Conservation (phyloP, 92 coral and sea anemone species). For the Chrysogorgia sp. region DNA sequence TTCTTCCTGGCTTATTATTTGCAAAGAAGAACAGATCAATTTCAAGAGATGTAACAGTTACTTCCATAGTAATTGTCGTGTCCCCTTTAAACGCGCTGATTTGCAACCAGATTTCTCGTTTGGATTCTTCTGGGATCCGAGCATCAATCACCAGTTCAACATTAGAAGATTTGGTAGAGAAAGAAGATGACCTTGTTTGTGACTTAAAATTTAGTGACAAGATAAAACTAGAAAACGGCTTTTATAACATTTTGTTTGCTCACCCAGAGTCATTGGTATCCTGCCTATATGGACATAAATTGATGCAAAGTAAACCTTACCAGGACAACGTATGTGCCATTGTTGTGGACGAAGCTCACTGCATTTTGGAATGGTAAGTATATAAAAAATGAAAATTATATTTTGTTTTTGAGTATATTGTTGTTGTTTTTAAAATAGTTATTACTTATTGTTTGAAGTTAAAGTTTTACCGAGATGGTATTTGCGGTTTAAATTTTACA, state of each 20-base stretch:
- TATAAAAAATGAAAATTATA: too few relatives aligned
- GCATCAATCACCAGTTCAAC: not conserved
- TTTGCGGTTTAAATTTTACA: too few relatives aligned
- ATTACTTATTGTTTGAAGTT: too few relatives aligned
- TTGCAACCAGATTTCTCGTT: too few relatives aligned
- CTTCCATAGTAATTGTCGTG: too few relatives aligned
- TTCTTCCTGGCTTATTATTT: not conserved
- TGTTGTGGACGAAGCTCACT: slow-evolving; percentile 39
- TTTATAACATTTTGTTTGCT: slow-evolving; percentile 20
- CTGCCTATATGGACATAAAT: not conserved
- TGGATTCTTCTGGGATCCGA: too few relatives aligned
- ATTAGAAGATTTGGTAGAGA: not conserved
- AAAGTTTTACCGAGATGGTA: too few relatives aligned
- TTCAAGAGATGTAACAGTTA: too few relatives aligned
- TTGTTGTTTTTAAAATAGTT: too few relatives aligned
- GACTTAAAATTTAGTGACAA: not conserved
- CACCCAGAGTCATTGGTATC: slow-evolving; percentile 35
- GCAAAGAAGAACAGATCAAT: not conserved
- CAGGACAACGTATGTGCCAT: too few relatives aligned
- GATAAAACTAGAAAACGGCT: slow-evolving; percentile 14
- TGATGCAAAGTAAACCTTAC: not conserved
- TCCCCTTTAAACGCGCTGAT: too few relatives aligned
- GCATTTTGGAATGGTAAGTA: slow-evolving; percentile 25
- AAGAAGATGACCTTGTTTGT: not conserved
- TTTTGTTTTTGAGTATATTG: too few relatives aligned